Base-by-base conservation (phyloP, 1,140 invertebrate species). In the Drosophila virilis region DNA sequence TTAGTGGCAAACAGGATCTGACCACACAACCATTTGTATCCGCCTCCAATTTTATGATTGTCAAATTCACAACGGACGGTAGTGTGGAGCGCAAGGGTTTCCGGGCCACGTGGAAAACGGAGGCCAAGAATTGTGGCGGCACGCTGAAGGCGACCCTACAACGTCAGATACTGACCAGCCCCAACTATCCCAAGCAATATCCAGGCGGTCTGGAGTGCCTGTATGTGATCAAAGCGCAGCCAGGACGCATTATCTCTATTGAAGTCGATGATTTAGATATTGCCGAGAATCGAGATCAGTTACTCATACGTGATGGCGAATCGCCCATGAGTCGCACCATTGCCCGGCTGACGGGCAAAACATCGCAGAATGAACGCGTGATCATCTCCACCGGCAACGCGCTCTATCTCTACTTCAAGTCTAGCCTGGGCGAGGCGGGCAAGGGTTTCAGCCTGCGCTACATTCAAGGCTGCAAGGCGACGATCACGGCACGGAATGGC, bases 21-120 rank as follows among this genome's bases (percentile, higher is more conserved):
- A 95, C 96, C 45, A 96, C 95, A 66, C 96, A 96, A 89, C 94
- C 97, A 4, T 98, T 97, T 92, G 97, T 98, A 5, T 98, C 98
- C 0, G 98, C 97, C 13, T 98, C 97, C 12, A 99, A 99, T 92
- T 98, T 99, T 78, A 99, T 99, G 97, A 98, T 99, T 65, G 95
- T 99, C 69, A 98, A 98, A 93, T 99, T 99, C 93, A 97, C 97
- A 76, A 97, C 97, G 0, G 98, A 99, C 92, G 96, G 96, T 9
- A 97, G 97, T 2, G 97, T 98, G 28, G 98, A 99, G 93, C 96
- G 96, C 74, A 97, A 98, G 93, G 98, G 98, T 58, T 99, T 99
- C 93, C 95, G 97, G 46, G 97, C 97, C 48, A 97, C 97, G 1
- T 98, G 97, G 97, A 98, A 98, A 93, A 98, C 97, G 1, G 97